Conservation (phyloP, 2,888 invertebrate genomes). For the Argyresthia goedartella region DNA sequence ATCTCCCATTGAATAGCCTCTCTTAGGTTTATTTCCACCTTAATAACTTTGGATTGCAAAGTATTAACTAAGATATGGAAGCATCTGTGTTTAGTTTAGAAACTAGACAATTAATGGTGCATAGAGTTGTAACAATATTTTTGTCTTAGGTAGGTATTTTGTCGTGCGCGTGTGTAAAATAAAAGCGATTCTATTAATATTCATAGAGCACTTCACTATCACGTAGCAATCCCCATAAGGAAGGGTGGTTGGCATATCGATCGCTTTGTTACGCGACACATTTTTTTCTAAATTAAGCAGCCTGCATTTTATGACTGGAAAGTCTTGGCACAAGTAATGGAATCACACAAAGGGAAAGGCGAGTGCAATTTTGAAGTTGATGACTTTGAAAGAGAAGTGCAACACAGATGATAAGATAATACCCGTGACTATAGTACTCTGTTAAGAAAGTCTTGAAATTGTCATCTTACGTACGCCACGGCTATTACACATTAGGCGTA, state of each 20-base stretch:
- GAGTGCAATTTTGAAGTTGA: background rate
- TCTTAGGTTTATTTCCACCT: too few species aligned
- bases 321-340: background rate
- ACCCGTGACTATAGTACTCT: too few species aligned
- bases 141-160: too few species aligned
- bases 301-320: background rate
- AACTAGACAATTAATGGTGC: too few species aligned
- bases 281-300: background rate
- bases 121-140: too few species aligned
- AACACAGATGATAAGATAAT: background rate
- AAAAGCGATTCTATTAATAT: background rate
- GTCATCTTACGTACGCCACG: conserved; percentile 43
- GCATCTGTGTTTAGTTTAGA: too few species aligned
- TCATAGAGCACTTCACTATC: background rate
- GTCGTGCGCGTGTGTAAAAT: too few species aligned
- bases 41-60: too few species aligned
- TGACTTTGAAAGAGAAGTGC: conserved; percentile 13
- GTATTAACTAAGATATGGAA: too few species aligned
- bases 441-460: conserved; percentile 22
- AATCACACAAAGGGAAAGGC: background rate
- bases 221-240: background rate
- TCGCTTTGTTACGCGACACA: background rate
- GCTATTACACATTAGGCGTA: conserved; percentile 55
- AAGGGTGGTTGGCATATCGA: background rate
- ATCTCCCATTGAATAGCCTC: too few species aligned